Conservation (phyloP, 2,888 invertebrate genomes). For the Polylopha cassiicola region DNA sequence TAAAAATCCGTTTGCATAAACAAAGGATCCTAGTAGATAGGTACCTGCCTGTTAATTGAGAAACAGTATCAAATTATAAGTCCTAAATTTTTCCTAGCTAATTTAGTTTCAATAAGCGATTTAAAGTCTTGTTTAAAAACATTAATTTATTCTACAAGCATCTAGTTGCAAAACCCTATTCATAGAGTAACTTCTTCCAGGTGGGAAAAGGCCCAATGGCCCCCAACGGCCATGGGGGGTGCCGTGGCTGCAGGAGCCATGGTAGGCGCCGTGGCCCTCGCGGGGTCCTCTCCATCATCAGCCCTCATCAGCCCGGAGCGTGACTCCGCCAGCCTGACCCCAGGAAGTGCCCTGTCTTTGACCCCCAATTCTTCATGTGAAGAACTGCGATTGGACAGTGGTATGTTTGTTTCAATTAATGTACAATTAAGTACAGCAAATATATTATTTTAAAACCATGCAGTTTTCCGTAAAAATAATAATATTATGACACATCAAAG, state of each 20-base stretch:
- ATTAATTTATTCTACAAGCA: not conserved
- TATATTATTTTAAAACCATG: no score
- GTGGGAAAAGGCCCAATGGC: slow-evolving; percentile 86
- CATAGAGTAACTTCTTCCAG: slow-evolving; percentile 47
- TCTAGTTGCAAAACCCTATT: not conserved
- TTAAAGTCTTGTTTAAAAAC: no score
- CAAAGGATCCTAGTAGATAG: no score
- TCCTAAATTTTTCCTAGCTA: no score
- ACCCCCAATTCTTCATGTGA: slow-evolving; percentile 87
- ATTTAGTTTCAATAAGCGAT: no score
- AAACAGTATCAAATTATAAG: no score
- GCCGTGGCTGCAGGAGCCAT: slow-evolving; percentile 64
- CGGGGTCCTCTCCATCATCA: slow-evolving; percentile 66
- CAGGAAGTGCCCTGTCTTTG: slow-evolving; percentile 79
- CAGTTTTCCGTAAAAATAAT: not conserved
- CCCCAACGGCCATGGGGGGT: slow-evolving; percentile 58
- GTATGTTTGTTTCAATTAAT: no score
- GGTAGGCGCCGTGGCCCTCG: slow-evolving; percentile 69
- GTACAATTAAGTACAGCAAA: no score
- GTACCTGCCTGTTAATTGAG: no score
- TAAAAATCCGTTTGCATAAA: no score
- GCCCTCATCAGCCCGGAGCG: slow-evolving; percentile 63
- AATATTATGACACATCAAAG: no score
- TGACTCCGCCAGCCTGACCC: slow-evolving; percentile 74
- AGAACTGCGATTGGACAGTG: slow-evolving; percentile 77